A percentile compares a stretch with the other conserved stretches of the same genome.
Evolutionary conservation across 1,140 invertebrate species (phyloP).

Genomic region (Zaprionus inermis): DNA sequence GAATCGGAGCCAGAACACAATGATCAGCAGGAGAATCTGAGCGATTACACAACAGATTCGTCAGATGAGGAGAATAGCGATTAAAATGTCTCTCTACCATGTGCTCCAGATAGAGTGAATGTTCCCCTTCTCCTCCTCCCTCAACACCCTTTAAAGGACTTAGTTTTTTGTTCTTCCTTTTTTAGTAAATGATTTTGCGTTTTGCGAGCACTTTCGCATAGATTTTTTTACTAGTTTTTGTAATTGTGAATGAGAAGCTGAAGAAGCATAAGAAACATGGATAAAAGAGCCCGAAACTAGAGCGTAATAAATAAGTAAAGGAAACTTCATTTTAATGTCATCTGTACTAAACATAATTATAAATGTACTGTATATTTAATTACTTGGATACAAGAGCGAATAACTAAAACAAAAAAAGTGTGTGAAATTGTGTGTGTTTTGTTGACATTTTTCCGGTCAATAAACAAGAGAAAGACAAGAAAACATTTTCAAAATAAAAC

Average conservation of each 20-base stretch:
- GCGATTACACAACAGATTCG: constrained; percentile 87
- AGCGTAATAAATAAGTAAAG: constrained; percentile 67
- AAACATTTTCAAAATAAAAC: constrained; percentile 50
- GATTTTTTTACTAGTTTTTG: constrained; percentile 79
- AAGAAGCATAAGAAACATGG: constrained; percentile 36
- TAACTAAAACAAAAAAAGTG: constrained; percentile 27
- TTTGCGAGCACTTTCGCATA: constrained; percentile 55
- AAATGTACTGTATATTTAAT: constrained; percentile 81
- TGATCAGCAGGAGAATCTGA: constrained; percentile 86
- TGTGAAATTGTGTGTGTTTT: constrained; percentile 54
- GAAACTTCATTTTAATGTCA: constrained; percentile 72
- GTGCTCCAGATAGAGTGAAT: constrained; percentile 19
- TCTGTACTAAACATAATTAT: constrained; percentile 79
- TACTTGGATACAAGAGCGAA: constrained; percentile 75
- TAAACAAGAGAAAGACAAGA: constrained; percentile 26
- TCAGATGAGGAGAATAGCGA: constrained; percentile 85
- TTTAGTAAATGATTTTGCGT: constrained; percentile 77
- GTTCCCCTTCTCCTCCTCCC: constrained; percentile 6
- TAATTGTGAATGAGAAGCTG: constrained; percentile 20
- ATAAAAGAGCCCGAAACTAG: constrained; percentile 68
- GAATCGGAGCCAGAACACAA: constrained; percentile 94
- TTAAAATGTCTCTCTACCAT: constrained; percentile 35
- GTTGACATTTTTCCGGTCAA: constrained; percentile 36
- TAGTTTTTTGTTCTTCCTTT: constrained; percentile 44
- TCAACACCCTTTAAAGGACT: constrained; percentile 16